Conservation (phyloP, 2,113 vertebrate genomes). For the Malurus alboscapulatus region DNA sequence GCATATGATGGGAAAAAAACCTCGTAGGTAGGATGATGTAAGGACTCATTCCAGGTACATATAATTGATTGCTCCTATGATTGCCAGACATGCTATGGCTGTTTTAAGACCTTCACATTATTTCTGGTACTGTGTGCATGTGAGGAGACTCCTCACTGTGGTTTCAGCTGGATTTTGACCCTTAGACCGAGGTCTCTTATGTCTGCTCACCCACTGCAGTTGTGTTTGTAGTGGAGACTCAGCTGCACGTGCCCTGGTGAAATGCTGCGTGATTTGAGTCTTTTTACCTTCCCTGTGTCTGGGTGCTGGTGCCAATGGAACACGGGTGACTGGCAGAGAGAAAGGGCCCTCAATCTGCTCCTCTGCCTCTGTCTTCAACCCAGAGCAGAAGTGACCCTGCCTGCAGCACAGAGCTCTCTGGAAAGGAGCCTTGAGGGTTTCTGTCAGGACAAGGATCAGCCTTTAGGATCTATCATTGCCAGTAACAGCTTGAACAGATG, state of each 20-base stretch:
- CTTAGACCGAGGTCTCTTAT: not conserved
- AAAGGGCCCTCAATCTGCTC: not conserved
- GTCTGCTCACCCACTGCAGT: not conserved
- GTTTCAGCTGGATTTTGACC: not conserved
- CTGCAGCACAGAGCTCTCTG: not conserved
- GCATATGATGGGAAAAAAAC: rapidly evolving
- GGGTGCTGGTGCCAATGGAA: not conserved
- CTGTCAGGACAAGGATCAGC: not conserved
- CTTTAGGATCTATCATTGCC: too few species aligned
- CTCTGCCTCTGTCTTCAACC: not conserved
- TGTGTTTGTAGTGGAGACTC: not conserved
- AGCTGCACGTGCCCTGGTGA: not conserved
- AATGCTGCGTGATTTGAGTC: not conserved
- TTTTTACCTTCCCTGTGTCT: not conserved
- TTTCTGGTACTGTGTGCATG: not conserved
- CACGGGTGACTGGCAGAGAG: not conserved
- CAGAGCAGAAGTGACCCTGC: not conserved
- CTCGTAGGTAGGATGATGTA: not conserved
- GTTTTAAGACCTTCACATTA: not conserved
- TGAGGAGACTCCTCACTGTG: not conserved
- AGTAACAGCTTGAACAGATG: not conserved
- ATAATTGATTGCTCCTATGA: not conserved
- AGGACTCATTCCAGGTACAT: not conserved
- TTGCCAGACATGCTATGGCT: not conserved
- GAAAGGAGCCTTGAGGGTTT: not conserved